These are phyloP conservation scores for Gortyna flavago DNA, from an alignment of 2,888 invertebrate genomes.

Conservation along the genomic window DNA sequence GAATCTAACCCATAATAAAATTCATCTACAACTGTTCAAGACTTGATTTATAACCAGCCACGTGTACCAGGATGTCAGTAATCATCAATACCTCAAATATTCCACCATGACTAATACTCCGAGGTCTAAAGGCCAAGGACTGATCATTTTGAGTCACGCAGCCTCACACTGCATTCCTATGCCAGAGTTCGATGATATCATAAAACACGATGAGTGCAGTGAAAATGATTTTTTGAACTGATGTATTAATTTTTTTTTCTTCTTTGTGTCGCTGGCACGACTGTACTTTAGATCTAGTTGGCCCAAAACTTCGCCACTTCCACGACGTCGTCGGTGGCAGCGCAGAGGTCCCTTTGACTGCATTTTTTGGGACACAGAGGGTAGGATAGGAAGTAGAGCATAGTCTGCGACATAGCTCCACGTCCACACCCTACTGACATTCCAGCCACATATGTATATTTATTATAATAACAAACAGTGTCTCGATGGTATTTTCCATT, in stretches of 20 bases:
- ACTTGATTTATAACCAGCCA: background rate
- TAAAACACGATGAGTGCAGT: background rate
- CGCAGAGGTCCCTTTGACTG: too few relatives aligned
- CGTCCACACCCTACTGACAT: too few relatives aligned
- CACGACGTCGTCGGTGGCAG: too few relatives aligned
- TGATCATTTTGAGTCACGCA: conserved; percentile 60
- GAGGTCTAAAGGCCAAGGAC: conserved; percentile 53
- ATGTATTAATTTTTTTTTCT: background rate
- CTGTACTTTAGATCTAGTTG: background rate
- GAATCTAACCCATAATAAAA: background rate
- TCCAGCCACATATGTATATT: too few relatives aligned
- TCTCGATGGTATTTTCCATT: background rate
- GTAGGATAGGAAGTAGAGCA: too few relatives aligned
- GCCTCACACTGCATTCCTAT: conserved; percentile 35
- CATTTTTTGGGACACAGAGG: too few relatives aligned
- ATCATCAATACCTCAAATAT: conserved; percentile 38
- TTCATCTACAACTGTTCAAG: background rate
- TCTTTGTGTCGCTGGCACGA: background rate
- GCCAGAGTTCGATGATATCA: conserved; percentile 39
- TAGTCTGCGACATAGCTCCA: too few relatives aligned
- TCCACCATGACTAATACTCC: conserved; percentile 37
- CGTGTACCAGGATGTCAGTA: conserved; percentile 24
- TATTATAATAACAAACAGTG: background rate
- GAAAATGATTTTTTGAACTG: background rate
- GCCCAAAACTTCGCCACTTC: background rate